Conservation (phyloP, 2,888 invertebrate species). For the Amaurobius ferox region DNA sequence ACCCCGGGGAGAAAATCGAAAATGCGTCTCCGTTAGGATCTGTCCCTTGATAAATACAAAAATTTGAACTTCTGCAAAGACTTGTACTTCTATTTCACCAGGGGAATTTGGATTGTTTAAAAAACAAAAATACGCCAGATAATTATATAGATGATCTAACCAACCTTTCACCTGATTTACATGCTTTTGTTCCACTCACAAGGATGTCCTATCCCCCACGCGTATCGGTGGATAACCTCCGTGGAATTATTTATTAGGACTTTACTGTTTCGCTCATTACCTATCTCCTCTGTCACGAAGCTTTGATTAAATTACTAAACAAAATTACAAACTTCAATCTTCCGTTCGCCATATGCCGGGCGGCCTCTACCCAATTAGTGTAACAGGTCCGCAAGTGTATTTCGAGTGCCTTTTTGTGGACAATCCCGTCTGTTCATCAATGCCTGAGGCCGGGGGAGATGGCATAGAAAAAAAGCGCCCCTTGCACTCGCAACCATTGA, state of each 20-base stretch:
- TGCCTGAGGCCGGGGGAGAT: constrained; percentile 26
- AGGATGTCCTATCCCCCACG: no score
- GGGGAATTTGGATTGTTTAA: no score
- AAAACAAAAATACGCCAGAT: no score
- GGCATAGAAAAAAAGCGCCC: constrained; percentile 25
- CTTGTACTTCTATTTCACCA: no score
- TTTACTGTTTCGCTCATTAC: constrained; percentile 7
- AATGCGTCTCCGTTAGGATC: no score
- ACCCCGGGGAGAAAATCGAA: no score
- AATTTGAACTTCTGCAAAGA: no score
- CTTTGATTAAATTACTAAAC: constrained; percentile 20
- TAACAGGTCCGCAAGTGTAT: constrained; percentile 63
- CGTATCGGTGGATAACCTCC: background rate
- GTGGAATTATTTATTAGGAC: background rate
- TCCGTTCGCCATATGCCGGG: constrained; percentile 59
- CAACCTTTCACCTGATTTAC: no score
- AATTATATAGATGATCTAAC: no score
- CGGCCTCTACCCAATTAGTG: constrained; percentile 63
- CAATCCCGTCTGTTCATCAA: constrained; percentile 56
- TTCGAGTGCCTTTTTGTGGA: constrained; percentile 60
- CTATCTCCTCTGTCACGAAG: background rate
- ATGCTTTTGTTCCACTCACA: no score
- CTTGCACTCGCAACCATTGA: constrained; percentile 40
- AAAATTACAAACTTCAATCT: constrained; percentile 7
- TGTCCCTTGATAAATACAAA: no score